These are phyloP conservation scores for Anarhynchus alexandrinus DNA, from an alignment of 2,113 vertebrate species.

Conservation along the genomic window DNA sequence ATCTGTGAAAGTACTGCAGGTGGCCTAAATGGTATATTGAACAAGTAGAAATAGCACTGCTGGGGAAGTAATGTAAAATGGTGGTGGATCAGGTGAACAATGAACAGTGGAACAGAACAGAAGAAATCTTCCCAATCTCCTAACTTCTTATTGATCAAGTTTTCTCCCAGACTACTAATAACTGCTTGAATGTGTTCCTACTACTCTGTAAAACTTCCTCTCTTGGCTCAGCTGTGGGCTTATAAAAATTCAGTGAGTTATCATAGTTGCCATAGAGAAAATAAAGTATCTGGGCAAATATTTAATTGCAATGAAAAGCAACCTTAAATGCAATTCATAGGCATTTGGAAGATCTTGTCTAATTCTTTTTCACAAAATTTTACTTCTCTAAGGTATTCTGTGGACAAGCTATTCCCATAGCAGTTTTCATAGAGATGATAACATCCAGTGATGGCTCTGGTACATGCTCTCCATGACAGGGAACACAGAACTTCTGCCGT, in stretches of 20 bases:
- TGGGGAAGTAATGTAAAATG: not conserved
- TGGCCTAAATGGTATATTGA: not conserved
- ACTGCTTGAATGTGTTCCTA: not conserved
- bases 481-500: not conserved
- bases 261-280: not conserved
- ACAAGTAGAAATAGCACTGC: not conserved
- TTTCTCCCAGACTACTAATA: not conserved
- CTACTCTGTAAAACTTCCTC: not conserved
- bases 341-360: not conserved
- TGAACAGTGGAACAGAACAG: not conserved
- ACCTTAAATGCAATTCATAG: not conserved
- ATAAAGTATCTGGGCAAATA: not conserved
- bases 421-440: not conserved
- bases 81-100: not conserved
- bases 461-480: accelerated
- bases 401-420: not conserved
- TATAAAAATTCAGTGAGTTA: not conserved
- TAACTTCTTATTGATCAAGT: not conserved
- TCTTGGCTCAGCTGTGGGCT: not conserved
- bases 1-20: not conserved
- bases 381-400: not conserved
- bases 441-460: not conserved
- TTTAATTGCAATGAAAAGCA: not conserved
- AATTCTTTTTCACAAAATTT: not conserved
- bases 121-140: not conserved